These are phyloP conservation scores for Lates calcarifer DNA, from an alignment of 2,113 vertebrate genomes.

Conservation along the genomic window DNA sequence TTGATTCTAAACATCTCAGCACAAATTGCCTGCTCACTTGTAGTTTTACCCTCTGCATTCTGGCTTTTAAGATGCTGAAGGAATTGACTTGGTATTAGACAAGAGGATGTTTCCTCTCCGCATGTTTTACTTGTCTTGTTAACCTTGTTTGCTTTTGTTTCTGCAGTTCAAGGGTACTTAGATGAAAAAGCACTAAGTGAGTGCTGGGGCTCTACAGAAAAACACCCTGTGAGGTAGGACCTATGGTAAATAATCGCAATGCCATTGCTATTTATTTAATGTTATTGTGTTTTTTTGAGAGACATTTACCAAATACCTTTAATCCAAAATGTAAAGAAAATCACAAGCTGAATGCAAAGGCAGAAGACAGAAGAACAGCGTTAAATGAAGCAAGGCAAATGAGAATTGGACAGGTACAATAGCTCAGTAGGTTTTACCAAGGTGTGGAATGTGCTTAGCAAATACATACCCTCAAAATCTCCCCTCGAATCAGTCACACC, in stretches of 20 bases:
- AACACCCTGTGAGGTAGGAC: not conserved
- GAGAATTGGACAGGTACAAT: slow-evolving; percentile 2
- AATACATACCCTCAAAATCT: slow-evolving; percentile 39
- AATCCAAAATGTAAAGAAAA: slow-evolving; percentile 5
- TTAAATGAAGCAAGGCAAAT: slow-evolving; percentile 1
- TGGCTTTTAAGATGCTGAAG: slow-evolving; percentile 48
- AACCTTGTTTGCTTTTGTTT: slow-evolving; percentile 44
- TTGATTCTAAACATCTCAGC: slow-evolving; percentile 52
- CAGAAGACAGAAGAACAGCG: not conserved
- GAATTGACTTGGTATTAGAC: slow-evolving; percentile 30
- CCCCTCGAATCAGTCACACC: slow-evolving; percentile 38
- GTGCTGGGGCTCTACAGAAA: not conserved
- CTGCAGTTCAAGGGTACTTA: slow-evolving; percentile 15
- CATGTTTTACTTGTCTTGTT: slow-evolving; percentile 39
- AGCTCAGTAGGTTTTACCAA: slow-evolving; percentile 29
- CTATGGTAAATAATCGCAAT: slow-evolving; percentile 21
- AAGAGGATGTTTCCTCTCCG: slow-evolving; percentile 20
- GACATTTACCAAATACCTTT: not conserved
- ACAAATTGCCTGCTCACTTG: slow-evolving; percentile 52
- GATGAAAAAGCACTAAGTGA: slow-evolving; percentile 5
- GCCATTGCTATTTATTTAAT: slow-evolving; percentile 19
- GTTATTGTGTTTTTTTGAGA: slow-evolving; percentile 13
- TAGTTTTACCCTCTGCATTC: slow-evolving; percentile 12
- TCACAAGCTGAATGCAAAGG: not conserved
- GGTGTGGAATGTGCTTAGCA: slow-evolving; percentile 30